Evolutionary conservation across 2,113 vertebrate species (phyloP).

Genomic region (Phaethornis superciliosus): DNA sequence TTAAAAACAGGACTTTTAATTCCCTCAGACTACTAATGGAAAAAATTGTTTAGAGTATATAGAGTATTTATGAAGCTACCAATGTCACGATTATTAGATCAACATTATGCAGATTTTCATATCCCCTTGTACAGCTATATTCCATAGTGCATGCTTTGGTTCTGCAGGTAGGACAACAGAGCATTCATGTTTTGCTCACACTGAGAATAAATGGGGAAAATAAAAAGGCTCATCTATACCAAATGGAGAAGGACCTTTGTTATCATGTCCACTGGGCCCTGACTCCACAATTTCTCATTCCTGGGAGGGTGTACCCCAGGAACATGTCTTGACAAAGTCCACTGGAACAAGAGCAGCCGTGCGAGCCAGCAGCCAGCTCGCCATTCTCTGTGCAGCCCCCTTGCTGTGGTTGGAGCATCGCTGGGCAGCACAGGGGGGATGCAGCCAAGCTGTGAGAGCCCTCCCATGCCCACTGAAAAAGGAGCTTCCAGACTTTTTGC

Average conservation of each 20-base stretch:
- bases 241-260: not conserved
- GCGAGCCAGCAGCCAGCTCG: not conserved
- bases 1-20: conserved; percentile 74
- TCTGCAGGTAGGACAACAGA: conserved; percentile 68
- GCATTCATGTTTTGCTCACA: conserved; percentile 59
- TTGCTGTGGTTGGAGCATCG: fast-evolving
- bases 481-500: not conserved
- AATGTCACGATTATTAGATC: conserved; percentile 80
- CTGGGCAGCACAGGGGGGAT: not conserved
- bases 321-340: not conserved
- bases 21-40: conserved; percentile 83
- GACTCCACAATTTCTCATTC: not conserved
- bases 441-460: not conserved
- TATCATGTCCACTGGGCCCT: not conserved
- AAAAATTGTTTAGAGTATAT: conserved; percentile 82
- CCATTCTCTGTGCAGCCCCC: not conserved
- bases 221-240: not conserved
- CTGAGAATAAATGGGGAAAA: conserved; percentile 36
- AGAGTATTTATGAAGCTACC: conserved; percentile 87
- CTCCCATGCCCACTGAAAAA: not conserved
- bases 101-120: conserved; percentile 71
- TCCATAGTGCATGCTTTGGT: conserved; percentile 78
- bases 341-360: not conserved
- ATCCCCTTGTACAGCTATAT: conserved; percentile 73
- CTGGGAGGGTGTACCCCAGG: not conserved